Base-by-base conservation (phyloP, 2,113 vertebrate genomes). In the Kobus ellipsiprymnus region DNA sequence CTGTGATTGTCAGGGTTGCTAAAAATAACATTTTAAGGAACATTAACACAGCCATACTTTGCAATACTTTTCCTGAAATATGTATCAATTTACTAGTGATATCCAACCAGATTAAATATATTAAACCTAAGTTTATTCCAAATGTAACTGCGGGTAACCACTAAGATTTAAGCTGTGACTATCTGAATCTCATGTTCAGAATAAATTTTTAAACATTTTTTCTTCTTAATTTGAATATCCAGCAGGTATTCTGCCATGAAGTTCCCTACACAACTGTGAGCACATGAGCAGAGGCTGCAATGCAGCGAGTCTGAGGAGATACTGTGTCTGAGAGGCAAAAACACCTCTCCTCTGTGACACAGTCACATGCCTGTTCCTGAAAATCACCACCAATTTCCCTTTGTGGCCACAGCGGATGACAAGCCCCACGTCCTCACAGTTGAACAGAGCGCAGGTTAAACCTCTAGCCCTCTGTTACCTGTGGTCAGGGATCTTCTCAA, bases 21-120 rank as follows among this genome's bases (percentile, higher is more conserved):
- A 77, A 77, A 98, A 83, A 14, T 52, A 64, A n/a, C 71, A 86
- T 91, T 36, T 44, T 64, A 23, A 48, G 33, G 60, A 80, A 74
- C 62, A 40, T 40, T 81, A 10, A 46, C 50, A 50, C 23, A 57
- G 84, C 60, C 2, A n/a, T 59, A 67, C 15, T 89, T 81, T 40
- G 36, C 10, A 62, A 10, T 82, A 59, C 74, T 87, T 94, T 46
- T 50, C 10, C 83, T n/a, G 57, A 93, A 97, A 25, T 85, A 19
- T 55, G 1, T 52, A 36, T 80, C 48, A 12, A 78, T 80, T 74
- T 74, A 74, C 21, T 71, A 23, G 62, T 50, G 25, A n/a, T 30
- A 25, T 77, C 29, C 23, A 59, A 83, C 30, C 40, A 77, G 25
- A 74, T 77, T 89, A 92, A 91, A 86, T 30, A 25, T 17, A 86